phyloP scores from a whole-genome alignment of 2,797 vertebrate genomes.

The Rousettus madagascariensis region DNA sequence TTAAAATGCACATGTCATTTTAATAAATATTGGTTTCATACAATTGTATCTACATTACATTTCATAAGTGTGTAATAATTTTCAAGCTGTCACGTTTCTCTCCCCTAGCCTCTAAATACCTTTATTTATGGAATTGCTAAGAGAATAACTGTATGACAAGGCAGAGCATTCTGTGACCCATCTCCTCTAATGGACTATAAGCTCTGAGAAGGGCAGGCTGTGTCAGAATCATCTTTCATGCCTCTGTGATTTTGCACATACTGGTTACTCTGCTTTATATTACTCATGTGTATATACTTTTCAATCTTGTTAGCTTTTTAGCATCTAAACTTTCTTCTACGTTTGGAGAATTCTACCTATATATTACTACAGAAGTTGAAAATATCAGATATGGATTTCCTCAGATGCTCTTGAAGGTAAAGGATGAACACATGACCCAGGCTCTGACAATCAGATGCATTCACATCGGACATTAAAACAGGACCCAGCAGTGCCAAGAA shows the following conservation, averaged over 20 bases:
- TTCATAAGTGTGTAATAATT: not conserved
- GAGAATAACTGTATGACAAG: not conserved
- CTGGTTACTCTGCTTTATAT: not conserved
- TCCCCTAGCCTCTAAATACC: not conserved
- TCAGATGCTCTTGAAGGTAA: not conserved
- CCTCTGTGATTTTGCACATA: not conserved
- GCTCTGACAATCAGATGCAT: not conserved
- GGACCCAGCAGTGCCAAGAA: not conserved
- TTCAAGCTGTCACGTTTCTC: not conserved
- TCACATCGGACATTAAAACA: not conserved
- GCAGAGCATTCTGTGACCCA: not conserved
- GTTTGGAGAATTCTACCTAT: not conserved
- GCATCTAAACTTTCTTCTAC: not conserved
- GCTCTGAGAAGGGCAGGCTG: not conserved
- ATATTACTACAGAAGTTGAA: not conserved
- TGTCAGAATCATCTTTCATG: not conserved
- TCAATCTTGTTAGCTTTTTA: not conserved
- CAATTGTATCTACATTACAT: not conserved
- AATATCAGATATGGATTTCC: not conserved
- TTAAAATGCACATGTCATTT: not conserved
- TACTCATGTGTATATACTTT: not conserved
- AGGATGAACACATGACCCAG: not conserved
- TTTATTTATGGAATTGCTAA: not conserved
- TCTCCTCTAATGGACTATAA: not conserved
- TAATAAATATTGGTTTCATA: not conserved